Evolutionary conservation across 2,888 invertebrate species (phyloP), one percentile per base, ranked within the genome.

Genomic region (Drosophila merina): DNA sequence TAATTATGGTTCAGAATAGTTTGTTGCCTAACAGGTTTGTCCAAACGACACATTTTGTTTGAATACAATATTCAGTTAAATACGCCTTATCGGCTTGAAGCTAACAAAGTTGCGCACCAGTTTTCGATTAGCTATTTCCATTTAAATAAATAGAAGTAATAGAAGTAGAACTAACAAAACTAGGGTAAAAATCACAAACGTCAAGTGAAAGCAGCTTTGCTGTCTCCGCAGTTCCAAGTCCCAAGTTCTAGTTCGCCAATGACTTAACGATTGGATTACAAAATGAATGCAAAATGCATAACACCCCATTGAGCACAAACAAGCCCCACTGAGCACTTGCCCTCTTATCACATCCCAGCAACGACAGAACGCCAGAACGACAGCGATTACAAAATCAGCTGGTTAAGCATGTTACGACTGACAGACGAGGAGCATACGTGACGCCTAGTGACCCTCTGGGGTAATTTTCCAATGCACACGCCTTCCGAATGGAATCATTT

Each of bases 401-500:
- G 68, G 56, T 33, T 26, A 44, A 70, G 57, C 69, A 57, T 62
- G 49, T 76, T 59, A 69, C 72, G 57, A 12, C 12, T 51, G 56
- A 58, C 48, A 49, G 55, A 48, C 73, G 45, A 49, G 28, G 38
- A 57, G 50, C 44, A 67, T 66, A 67, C 56, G 49, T 36, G 51
- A 33, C 58, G 47, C 68, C 28, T 14, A 31, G 38, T 55, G 63
- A 60, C 58, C 68, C 69, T 69, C 55, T n/a, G 49, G 31, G 52
- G 67, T 73, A 72, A 60, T 63, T 76, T 85, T 82, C 79, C 77
- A 70, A 9, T 38, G 40, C 57, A 58, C 73, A 50, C n/a, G 50
- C 60, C 50, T 52, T 20, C 33, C 56, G 70, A 55, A 49, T 25
- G 30, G 9, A 40, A 4, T 6, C 51, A 36, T 9, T 12, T 4